Percentiles rank a stretch among this genome's conserved stretches.
These are phyloP conservation scores for Drosophila peninsularis DNA, from an alignment of 2,888 invertebrate genomes.

Conservation along the genomic window DNA sequence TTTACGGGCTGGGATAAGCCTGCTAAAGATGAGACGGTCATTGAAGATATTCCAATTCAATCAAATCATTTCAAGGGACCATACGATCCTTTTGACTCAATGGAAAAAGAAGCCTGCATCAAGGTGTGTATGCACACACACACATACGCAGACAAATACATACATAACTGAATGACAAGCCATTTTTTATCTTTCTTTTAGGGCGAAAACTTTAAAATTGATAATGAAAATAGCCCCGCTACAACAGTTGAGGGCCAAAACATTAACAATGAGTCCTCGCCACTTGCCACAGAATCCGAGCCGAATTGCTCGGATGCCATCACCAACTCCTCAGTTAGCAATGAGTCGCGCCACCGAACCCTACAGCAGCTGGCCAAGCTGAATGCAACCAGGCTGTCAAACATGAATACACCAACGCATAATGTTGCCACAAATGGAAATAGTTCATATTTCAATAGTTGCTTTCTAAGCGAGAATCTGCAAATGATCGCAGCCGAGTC, in stretches of 20 bases:
- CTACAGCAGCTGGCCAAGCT: slow-evolving; percentile 59
- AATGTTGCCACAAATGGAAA: slow-evolving; percentile 5
- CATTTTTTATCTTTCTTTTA: slow-evolving; percentile 12
- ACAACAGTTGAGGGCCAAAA: slow-evolving; percentile 20
- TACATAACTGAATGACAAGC: not conserved
- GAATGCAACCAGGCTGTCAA: slow-evolving; percentile 40
- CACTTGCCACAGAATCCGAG: slow-evolving; percentile 36
- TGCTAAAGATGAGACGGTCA: slow-evolving; percentile 27
- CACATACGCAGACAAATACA: not conserved
- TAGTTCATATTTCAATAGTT: slow-evolving; percentile 30
- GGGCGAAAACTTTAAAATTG: slow-evolving; percentile 39
- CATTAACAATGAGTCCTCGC: slow-evolving; percentile 57
- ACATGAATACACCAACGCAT: slow-evolving; percentile 31
- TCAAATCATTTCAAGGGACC: slow-evolving; percentile 55
- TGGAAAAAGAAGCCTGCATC: slow-evolving; percentile 65
- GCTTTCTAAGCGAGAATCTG: slow-evolving; percentile 43
- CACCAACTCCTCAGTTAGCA: not conserved
- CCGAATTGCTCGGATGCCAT: slow-evolving; percentile 3
- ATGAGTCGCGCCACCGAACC: slow-evolving; percentile 11
- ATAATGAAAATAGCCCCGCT: slow-evolving; percentile 1
- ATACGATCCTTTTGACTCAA: slow-evolving; percentile 64
- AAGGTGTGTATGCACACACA: slow-evolving; percentile 47
- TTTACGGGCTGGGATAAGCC: slow-evolving; percentile 52
- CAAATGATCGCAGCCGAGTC: slow-evolving; percentile 68
- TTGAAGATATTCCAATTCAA: slow-evolving; percentile 24